Evolutionary conservation across 2,888 invertebrate species (phyloP).

Genomic region (Augiades crinisus): DNA sequence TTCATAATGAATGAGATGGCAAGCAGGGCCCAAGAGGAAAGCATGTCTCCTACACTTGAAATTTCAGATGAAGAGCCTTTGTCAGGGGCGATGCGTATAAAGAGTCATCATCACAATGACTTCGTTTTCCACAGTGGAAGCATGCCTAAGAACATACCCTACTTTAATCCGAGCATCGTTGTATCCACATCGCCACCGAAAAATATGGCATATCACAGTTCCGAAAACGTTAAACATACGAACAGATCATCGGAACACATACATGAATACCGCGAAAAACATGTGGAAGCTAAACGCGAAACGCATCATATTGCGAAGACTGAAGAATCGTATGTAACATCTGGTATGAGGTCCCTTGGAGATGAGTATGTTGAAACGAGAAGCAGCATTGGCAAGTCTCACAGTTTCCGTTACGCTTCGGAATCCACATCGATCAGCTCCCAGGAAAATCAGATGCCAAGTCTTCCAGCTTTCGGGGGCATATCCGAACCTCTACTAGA

Average conservation of each 20-base stretch:
- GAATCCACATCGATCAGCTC: conserved; percentile 73
- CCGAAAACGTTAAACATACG: conserved; percentile 63
- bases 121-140: conserved; percentile 66
- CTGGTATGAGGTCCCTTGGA: conserved; percentile 64
- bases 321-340: conserved; percentile 62
- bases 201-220: conserved; percentile 62
- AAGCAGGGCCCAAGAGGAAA: conserved; percentile 52
- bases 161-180: conserved; percentile 59
- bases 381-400: conserved; percentile 85
- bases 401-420: conserved; percentile 85
- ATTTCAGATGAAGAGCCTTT: conserved; percentile 63
- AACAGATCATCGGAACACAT: conserved; percentile 63
- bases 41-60: conserved; percentile 49
- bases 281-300: conserved; percentile 54
- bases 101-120: conserved; percentile 56
- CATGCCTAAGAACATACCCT: conserved; percentile 71
- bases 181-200: conserved; percentile 69
- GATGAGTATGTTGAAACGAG: conserved; percentile 71
- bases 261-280: conserved; percentile 59
- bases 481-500: conserved; percentile 75
- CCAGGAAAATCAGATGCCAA: conserved; percentile 76
- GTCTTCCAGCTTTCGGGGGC: conserved; percentile 75
- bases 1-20: conserved; percentile 66
- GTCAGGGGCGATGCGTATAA: conserved; percentile 59
- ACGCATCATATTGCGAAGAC: conserved; percentile 53